Conservation (phyloP, 2,888 invertebrate genomes). For the Baronia brevicornis region DNA sequence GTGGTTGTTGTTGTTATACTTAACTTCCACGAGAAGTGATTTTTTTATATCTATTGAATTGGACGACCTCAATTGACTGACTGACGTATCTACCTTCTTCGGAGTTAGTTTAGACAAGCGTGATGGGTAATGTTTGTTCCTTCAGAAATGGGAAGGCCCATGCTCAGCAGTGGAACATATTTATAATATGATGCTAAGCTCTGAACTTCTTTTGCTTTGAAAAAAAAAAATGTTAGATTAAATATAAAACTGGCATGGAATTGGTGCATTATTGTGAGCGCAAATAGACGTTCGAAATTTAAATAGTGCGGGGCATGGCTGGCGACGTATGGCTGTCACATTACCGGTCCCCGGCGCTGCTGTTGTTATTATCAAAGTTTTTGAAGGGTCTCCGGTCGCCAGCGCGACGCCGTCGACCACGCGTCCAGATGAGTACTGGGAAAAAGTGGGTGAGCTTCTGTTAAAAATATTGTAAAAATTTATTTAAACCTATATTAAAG, state of each 20-base stretch:
- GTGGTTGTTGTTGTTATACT: slow-evolving; percentile 3
- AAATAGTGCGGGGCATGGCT: slow-evolving; percentile 43
- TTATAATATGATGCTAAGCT: too few species aligned
- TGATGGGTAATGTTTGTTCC: too few species aligned
- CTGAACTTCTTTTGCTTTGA: too few species aligned
- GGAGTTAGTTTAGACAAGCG: too few species aligned
- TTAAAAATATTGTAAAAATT: too few species aligned
- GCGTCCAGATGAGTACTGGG: slow-evolving; percentile 30
- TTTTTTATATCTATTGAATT: neutral
- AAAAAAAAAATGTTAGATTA: neutral
- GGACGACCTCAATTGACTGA: too few species aligned
- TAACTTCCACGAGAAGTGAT: neutral
- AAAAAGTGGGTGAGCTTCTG: too few species aligned
- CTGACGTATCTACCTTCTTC: too few species aligned
- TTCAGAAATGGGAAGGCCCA: too few species aligned
- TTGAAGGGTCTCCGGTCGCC: slow-evolving; percentile 70
- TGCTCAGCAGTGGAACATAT: too few species aligned
- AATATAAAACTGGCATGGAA: neutral
- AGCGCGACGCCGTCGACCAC: slow-evolving; percentile 50
- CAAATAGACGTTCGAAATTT: slow-evolving; percentile 47
- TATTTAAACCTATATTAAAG: too few species aligned
- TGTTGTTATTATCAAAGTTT: slow-evolving; percentile 72
- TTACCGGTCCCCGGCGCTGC: slow-evolving; percentile 50
- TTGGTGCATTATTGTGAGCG: slow-evolving; percentile 24
- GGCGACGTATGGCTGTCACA: slow-evolving; percentile 76